Evolutionary conservation across 2,888 invertebrate genomes (phyloP).

Genomic region (Chydorus sphaericus): DNA sequence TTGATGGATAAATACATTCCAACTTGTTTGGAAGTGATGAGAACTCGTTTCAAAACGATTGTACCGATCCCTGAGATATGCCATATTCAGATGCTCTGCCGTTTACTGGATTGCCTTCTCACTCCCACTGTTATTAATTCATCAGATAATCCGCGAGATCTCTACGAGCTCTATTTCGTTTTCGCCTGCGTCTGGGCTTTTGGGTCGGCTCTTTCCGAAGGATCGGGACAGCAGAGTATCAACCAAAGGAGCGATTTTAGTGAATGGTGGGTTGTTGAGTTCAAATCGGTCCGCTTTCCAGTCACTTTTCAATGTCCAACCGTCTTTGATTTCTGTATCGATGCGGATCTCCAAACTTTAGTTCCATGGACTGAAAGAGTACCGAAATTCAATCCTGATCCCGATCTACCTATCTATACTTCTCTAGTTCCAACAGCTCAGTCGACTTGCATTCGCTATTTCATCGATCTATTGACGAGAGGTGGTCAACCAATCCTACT

Average conservation of each 20-base stretch:
- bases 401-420: constrained; percentile 80
- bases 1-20: constrained; percentile 94
- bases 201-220: constrained; percentile 93
- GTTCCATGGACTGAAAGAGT: constrained; percentile 77
- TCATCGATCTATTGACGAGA: constrained; percentile 76
- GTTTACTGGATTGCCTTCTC: constrained; percentile 68
- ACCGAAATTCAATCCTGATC: constrained; percentile 78
- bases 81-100: constrained; percentile 84
- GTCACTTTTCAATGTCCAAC: constrained; percentile 56
- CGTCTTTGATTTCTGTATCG: constrained; percentile 89
- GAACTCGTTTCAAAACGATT: constrained; percentile 82
- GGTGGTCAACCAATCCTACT: constrained; percentile 85
- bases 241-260: constrained; percentile 91
- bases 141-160: constrained; percentile 79
- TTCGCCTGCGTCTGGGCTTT: constrained; percentile 96
- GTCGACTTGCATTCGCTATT: constrained; percentile 75
- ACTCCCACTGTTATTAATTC: constrained; percentile 73
- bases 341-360: constrained; percentile 77
- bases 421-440: constrained; percentile 84
- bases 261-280: constrained; percentile 95
- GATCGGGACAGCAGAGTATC: constrained; percentile 83
- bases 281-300: constrained; percentile 87
- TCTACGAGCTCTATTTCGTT: constrained; percentile 89
- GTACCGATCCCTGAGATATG: constrained; percentile 90
- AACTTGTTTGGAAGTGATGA: constrained; percentile 69